Evolutionary conservation across 2,113 vertebrate species (phyloP).

Genomic region (Oxygymnocypris stewartii): DNA sequence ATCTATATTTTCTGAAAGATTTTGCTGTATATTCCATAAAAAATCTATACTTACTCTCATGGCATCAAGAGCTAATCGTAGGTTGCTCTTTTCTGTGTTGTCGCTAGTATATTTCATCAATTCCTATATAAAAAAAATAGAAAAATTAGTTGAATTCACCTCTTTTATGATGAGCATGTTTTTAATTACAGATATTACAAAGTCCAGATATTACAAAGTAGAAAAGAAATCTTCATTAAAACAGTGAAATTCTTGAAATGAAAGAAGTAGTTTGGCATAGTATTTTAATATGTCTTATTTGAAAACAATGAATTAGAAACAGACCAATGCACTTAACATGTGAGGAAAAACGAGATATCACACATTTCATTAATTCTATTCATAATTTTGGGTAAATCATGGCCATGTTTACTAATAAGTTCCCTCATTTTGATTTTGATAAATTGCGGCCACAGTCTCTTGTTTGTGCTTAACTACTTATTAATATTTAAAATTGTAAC

Average conservation of each 20-base stretch:
- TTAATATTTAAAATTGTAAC: not conserved
- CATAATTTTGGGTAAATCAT: not conserved
- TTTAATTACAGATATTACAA: not conserved
- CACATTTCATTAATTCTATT: not conserved
- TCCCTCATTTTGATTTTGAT: not conserved
- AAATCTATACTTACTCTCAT: slow-evolving; percentile 83
- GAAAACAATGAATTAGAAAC: not conserved
- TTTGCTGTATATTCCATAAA: not conserved
- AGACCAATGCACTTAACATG: not conserved
- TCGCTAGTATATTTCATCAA: slow-evolving; percentile 92
- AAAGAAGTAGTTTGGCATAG: not conserved
- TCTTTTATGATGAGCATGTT: not conserved
- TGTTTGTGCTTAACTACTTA: not conserved
- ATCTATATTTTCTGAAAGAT: not conserved
- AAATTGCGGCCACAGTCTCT: not conserved
- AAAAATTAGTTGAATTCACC: not conserved
- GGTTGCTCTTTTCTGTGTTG: slow-evolving; percentile 81
- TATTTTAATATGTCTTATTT: not conserved
- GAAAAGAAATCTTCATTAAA: not conserved
- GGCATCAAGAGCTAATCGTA: slow-evolving; percentile 87
- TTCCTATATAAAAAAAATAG: slow-evolving; percentile 74
- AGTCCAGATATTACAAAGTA: not conserved
- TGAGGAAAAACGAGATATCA: not conserved
- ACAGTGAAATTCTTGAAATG: not conserved
- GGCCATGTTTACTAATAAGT: not conserved